phyloP scores from a whole-genome alignment of 2,888 invertebrate genomes.

The Acleris emargana region DNA sequence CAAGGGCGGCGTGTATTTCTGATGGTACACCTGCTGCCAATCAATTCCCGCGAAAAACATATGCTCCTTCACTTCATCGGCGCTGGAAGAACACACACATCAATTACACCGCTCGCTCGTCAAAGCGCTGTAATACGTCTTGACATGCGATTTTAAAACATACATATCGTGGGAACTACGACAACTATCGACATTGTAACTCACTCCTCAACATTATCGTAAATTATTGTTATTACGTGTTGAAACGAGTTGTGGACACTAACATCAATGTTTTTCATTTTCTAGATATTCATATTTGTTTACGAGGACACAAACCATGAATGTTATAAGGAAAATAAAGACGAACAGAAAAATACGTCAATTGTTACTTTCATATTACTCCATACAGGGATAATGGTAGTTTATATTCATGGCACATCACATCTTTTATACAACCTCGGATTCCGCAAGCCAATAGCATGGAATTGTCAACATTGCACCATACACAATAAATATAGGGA shows the following conservation, averaged over 20 bases:
- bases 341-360: constrained; percentile 28
- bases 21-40: constrained; percentile 99
- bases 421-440: constrained; percentile 27
- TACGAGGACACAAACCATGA: constrained; percentile 3
- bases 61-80: constrained; percentile 98
- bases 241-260: neutral
- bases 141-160: constrained; percentile 23
- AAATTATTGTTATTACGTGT: neutral
- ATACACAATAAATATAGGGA: constrained; percentile 17
- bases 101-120: neutral
- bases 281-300: constrained; percentile 1
- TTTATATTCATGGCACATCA: constrained; percentile 36
- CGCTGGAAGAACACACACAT: constrained; percentile 79
- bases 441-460: constrained; percentile 22
- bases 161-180: constrained; percentile 27
- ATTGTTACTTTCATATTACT: constrained; percentile 28
- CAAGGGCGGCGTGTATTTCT: constrained; percentile 98
- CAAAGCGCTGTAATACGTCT: constrained; percentile 6
- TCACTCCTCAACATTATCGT: constrained; percentile 8
- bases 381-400: constrained; percentile 32
- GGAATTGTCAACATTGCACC: constrained; percentile 25
- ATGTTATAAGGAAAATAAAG: constrained; percentile 31
- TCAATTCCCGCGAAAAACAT: constrained; percentile 98
- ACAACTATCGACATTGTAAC: constrained; percentile 19
- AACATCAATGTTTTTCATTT: neutral